Percentiles rank a stretch among this genome's conserved stretches.
Evolutionary conservation across 64 coral and sea anemone genomes (phyloP).

Genomic region (Stichodactyla mertensii): DNA sequence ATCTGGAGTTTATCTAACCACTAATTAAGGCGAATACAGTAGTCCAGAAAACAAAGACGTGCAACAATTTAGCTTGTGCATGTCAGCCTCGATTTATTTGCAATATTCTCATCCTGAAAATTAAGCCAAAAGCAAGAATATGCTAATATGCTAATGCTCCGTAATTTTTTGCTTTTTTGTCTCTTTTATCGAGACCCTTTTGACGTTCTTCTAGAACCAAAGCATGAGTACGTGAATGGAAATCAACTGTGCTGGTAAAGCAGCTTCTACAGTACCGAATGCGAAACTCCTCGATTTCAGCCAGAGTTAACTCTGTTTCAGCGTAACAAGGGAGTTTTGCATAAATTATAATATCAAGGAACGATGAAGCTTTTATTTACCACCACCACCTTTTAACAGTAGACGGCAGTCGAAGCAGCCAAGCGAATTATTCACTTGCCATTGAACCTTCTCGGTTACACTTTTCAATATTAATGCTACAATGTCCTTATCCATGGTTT

Average conservation of each 20-base stretch:
- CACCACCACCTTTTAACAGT: conserved; percentile 14
- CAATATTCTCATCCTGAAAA: too few relatives aligned
- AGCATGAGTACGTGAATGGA: background rate
- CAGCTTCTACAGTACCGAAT: background rate
- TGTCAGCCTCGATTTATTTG: too few relatives aligned
- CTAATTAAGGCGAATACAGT: too few relatives aligned
- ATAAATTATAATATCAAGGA: conserved; percentile 13
- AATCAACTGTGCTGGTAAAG: conserved; percentile 6
- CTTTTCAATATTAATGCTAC: background rate
- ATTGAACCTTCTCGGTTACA: background rate
- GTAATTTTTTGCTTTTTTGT: background rate
- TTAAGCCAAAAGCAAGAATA: too few relatives aligned
- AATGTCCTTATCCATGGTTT: background rate
- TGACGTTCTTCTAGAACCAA: background rate
- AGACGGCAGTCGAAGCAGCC: background rate
- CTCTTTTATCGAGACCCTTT: background rate
- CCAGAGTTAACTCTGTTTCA: background rate
- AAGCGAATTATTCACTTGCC: conserved; percentile 3
- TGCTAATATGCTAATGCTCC: background rate
- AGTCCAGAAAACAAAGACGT: too few relatives aligned
- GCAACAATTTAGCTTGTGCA: too few relatives aligned
- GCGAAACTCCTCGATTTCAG: background rate
- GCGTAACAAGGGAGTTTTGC: background rate
- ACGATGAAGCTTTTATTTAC: background rate
- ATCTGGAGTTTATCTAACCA: too few relatives aligned